Evolutionary conservation across 1,140 invertebrate species (phyloP), one percentile per base, ranked within the genome.

Genomic region (Orussus abietinus): DNA sequence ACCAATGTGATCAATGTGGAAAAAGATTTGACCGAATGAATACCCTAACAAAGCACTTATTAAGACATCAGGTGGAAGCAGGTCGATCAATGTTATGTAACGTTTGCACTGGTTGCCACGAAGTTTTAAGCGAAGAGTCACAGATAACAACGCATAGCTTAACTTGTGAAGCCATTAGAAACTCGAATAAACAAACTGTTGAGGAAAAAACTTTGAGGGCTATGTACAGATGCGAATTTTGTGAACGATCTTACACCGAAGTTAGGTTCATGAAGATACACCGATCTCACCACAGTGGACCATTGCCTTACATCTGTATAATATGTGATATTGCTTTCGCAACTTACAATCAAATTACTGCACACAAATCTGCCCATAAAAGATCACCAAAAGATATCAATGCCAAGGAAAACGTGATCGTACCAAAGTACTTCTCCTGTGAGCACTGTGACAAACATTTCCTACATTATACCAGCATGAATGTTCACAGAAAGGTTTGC

Each of bases 1-100:
- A 41, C 38, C 26, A 44, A 21, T 55, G 52, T 25, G 42, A 52
- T 15, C 26, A 53, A 18, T 55, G 52, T 25, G 42, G 38, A 9
- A 47, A 51, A 29, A 14, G 30, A n/a, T 54, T 51, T 28, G 22
- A 51, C 20, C 35, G 47, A 29, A 35, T 31, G 19, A 43, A 40
- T 15, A 36, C 28, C 15, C 32, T 54, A 12, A 47, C 32, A 7
- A 43, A 38, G 17, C 51, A 54, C 25, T 15, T 42, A 10, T 22
- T 35, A 0, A 34, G 11, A 9, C 40, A 42, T 35, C 31, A 42
- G 20, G 31, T 18, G 5, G 20, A 35, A 13, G 31, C 18, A 7
- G 5, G 6, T 11, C n/a, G 13, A 11, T 15, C 12, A 2, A 36
- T 29, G 11, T 14, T 28, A 5, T 42, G 40, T 17, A 21, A 35